Base-by-base conservation (phyloP, 2,888 invertebrate genomes). In the Andrena camellia region DNA sequence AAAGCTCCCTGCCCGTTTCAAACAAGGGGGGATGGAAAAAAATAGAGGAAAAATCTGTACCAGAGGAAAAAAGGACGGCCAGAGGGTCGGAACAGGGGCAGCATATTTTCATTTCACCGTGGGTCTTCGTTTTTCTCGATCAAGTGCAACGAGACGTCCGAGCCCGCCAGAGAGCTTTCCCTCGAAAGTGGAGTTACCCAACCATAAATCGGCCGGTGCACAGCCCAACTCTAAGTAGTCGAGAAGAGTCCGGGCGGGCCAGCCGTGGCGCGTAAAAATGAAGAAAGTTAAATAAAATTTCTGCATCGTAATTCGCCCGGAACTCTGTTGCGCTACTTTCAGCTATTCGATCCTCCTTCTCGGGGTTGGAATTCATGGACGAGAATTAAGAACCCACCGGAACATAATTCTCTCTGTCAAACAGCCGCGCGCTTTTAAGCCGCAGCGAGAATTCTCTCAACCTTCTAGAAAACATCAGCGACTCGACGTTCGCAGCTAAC, bases 211-310 rank as follows among this genome's bases (percentile, higher is more conserved):
- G 73, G 72, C 64, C 59, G 13, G 33, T 10, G 71, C 42, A 2
- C 48, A 20, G 71, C 6, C 42, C 67, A 52, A 62, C 73, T 74
- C 74, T 68, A 78, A 74, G 77, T 59, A 77, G 60, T 54, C 78
- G 10, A 52, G 29, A 48, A 54, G 73, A 78, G 42, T 66, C 67
- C 13, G 52, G 31, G 10, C 68, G 31, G 54, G 5, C 50, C 33
- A 31, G 35, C 20, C 35, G 23, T 10, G 17, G 63, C n/a, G 50
- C 31, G 60, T 62, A 68, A 75, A 68, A 68, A 68, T 68, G 75
- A 62, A 68, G 75, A 75, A 68, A 75, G 60, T 75, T 75, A 75
- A 75, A 68, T 60, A 68, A 68, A 75, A 75, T 68, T 59, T 75
- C 68, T 50, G 33, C 31, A 31, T 60, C 59, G 74, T 60, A 50